These are phyloP conservation scores for Porites lobata DNA, from an alignment of 92 coral and sea anemone species.

Conservation along the genomic window DNA sequence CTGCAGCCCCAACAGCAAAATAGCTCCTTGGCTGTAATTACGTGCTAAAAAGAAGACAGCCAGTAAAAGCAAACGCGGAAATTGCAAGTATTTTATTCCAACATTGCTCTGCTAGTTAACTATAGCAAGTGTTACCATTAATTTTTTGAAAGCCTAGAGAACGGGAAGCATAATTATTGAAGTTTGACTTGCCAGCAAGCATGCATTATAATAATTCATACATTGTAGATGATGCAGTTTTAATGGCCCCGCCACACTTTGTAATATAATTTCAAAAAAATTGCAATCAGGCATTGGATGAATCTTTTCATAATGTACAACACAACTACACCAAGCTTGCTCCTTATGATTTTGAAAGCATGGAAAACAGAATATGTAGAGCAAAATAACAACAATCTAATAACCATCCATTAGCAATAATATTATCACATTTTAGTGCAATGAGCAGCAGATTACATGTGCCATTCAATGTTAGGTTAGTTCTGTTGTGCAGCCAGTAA, in stretches of 20 bases:
- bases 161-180: neutral
- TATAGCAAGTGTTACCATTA: neutral
- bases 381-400: no score
- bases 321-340: no score
- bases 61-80: neutral
- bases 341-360: no score
- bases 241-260: neutral
- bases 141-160: neutral
- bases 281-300: no score
- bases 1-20: no score
- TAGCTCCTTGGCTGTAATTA: no score
- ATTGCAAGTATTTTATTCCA: slow-evolving; percentile 14
- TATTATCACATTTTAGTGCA: no score
- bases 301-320: no score
- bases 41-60: no score
- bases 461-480: neutral
- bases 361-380: no score
- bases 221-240: neutral
- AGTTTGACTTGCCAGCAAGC: slow-evolving; percentile 53
- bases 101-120: neutral
- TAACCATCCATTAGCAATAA: no score
- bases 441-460: neutral
- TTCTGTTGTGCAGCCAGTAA: slow-evolving; percentile 20
- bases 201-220: neutral
- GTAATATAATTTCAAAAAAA: no score